Conservation (phyloP, 1,140 invertebrate genomes). For the Mactra quadrangularis region DNA sequence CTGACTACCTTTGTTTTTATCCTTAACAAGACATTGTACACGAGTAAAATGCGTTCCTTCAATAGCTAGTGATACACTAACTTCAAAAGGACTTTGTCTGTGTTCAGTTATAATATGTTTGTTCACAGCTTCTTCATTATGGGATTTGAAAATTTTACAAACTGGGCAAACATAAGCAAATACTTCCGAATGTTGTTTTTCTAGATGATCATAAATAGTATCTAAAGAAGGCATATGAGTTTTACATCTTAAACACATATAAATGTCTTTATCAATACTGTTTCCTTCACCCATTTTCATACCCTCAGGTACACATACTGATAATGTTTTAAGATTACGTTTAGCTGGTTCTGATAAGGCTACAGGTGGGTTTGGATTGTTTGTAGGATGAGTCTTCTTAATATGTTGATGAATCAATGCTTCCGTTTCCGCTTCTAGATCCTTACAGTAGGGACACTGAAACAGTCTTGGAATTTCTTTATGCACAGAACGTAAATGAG, state of each 20-base stretch:
- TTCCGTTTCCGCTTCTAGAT: conserved; percentile 71
- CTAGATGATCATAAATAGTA: conserved; percentile 74
- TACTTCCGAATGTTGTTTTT: conserved; percentile 74
- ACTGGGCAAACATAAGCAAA: conserved; percentile 77
- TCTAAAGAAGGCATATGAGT: conserved; percentile 76
- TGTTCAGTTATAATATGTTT: conserved; percentile 71
- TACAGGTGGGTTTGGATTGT: conserved; percentile 76
- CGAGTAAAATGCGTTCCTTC: conserved; percentile 74
- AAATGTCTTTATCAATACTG: conserved; percentile 77
- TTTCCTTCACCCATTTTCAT: conserved; percentile 65
- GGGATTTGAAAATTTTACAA: conserved; percentile 73
- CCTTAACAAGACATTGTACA: conserved; percentile 69
- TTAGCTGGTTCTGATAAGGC: conserved; percentile 77
- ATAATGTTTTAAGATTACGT: conserved; percentile 71
- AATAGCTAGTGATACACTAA: conserved; percentile 74
- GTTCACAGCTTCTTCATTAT: conserved; percentile 69
- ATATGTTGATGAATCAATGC: conserved; percentile 74
- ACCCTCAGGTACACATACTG: conserved; percentile 68
- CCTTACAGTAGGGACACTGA: conserved; percentile 76
- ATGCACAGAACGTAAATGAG: conserved; percentile 75
- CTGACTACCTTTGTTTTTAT: conserved; percentile 47
- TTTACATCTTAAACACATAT: conserved; percentile 77
- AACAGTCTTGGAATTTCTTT: conserved; percentile 73
- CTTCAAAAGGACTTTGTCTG: conserved; percentile 62
- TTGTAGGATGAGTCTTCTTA: conserved; percentile 71